These are phyloP conservation scores for Anagyrus pseudococci DNA, from an alignment of 2,888 invertebrate genomes.

Conservation along the genomic window DNA sequence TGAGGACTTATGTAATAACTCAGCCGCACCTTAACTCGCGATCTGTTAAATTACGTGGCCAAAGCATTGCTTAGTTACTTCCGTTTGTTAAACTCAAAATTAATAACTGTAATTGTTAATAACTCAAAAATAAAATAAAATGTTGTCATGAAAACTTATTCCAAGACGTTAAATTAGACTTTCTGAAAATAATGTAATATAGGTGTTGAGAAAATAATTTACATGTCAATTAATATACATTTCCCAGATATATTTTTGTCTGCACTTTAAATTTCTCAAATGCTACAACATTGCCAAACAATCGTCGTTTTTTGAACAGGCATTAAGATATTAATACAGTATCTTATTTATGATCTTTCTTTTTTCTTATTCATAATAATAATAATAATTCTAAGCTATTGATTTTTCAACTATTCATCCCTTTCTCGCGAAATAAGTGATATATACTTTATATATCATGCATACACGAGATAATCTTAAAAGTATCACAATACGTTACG, in stretches of 20 bases:
- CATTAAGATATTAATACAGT: constrained; percentile 18
- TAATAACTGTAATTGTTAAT: too few species aligned
- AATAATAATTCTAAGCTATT: constrained; percentile 12
- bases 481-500: constrained; percentile 37
- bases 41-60: too few species aligned
- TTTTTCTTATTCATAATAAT: constrained; percentile 7
- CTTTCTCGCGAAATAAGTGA: constrained; percentile 20
- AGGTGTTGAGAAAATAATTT: too few species aligned
- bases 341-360: constrained; percentile 5
- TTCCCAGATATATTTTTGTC: constrained; percentile 29
- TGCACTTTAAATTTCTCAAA: constrained; percentile 20
- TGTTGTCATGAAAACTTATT: too few species aligned
- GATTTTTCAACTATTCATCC: constrained; percentile 22
- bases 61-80: too few species aligned
- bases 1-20: too few species aligned
- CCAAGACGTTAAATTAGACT: too few species aligned
- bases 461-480: constrained; percentile 33
- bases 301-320: constrained; percentile 9
- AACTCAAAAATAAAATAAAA: too few species aligned
- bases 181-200: too few species aligned
- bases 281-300: constrained; percentile 26
- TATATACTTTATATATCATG: constrained; percentile 12
- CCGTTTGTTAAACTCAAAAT: too few species aligned
- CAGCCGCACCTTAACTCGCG: too few species aligned
- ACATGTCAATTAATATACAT: too few species aligned